Base-by-base conservation (phyloP, 2,797 vertebrate species). In the Petrocephalus schoutedeni region DNA sequence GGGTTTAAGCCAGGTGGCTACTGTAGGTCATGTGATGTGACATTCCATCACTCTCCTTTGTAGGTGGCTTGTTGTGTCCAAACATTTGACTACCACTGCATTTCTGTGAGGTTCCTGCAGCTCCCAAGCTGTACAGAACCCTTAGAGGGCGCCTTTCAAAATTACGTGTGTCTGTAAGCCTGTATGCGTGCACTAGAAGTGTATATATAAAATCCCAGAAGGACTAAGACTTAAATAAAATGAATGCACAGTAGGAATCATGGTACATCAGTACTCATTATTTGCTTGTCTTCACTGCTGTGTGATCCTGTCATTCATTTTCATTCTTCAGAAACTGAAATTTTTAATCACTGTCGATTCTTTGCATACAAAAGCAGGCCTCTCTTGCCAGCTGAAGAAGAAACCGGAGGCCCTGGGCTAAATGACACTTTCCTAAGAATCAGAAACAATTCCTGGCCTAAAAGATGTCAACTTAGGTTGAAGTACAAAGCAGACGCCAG, bases 331-430 rank as follows among this genome's bases (percentile, higher is more conserved):
- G 80, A 49, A 83, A 49, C 21, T 83, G 80, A 51, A 49, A 83
- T 41, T 83, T 67, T 83, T 53, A 83, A 83, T 83, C 80, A 83
- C 80, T 53, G 80, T 14, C 23, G 80, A 53, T 83, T 83, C 80
- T 83, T 49, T 12, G 49, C 21, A 53, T 53, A 14, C 80, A 53
- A 83, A 83, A 12, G 41, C 36, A 53, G 45, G 41, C 4, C 49
- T 53, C 49, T 21, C n/a, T 23, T 80, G 74, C 16, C 49, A 53
- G 49, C 49, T 83, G 45, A 83, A 0, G 3, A 53, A 51, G 49
- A 14, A 83, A 83, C 19, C n/a, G 10, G 80, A 83, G 49, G 45
- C n/a, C 10, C 80, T 83, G 6, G 45, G 45, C 49, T 53, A 12
- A n/a, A 16, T 53, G 16, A 23, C 53, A 53, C 80, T 83, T 49